Base-by-base conservation (phyloP, 2,113 vertebrate genomes). In the Triplophysa tibetana region DNA sequence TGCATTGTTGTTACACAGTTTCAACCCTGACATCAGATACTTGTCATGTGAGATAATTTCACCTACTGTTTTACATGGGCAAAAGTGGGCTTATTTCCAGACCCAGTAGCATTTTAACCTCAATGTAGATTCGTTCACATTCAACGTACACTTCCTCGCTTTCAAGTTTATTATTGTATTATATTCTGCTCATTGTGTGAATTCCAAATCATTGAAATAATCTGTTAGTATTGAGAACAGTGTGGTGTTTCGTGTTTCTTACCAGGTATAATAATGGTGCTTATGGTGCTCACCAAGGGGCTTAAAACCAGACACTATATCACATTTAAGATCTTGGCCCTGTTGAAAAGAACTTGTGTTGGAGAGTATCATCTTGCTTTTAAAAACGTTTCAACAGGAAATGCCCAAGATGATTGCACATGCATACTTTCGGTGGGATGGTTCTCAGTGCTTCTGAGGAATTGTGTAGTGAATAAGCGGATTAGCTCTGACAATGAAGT, bases 241-340 rank as follows among this genome's bases (percentile, higher is more conserved):
- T 60, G 58, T n/a, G 21, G 58, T 75, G 41, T 38, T 75, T 75
- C 48, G 58, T 58, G 8, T 21, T 75, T 75, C 60, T 43, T 17
- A 75, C 72, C 13, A 38, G 23, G 1, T 48, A 7, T 63, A 29
- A 43, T 19, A 73, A 6, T 29, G 72, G 38, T 60, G 68, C 24
- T 21, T 60, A 6, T 29, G 72, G 33, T 60, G 68, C 24, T 21
- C 69, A 38, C 29, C 24, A 58, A 45, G 58, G 58, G 58, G 63
- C 63, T 62, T 29, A 63, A 75, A 19, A 45, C 58, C 56, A 45
- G 4, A 26, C 21, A 45, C 14, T 61, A 17, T 17, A 41, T 58
- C 70, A 60, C 54, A 41, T 23, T 60, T 23, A 41, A 21, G 19
- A 41, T 23, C 23, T 16, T 21, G 70, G 7, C 24, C 17, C 24